Evolutionary conservation across 1,140 invertebrate genomes (phyloP), one percentile per base, ranked within the genome.

Genomic region (Babylonia areolata): DNA sequence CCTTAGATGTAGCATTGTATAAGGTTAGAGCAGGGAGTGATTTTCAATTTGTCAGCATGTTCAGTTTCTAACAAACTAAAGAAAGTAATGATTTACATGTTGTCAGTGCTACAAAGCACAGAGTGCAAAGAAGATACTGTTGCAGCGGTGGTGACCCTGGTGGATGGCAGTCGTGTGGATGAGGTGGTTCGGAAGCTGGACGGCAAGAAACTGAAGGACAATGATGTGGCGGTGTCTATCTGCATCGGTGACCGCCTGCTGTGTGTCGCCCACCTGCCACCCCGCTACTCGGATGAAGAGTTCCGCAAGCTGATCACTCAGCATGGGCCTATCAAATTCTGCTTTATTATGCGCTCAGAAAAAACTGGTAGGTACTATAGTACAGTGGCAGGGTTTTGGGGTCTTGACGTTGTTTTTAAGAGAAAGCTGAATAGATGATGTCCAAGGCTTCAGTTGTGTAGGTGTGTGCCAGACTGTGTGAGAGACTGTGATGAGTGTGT

Each of bases 271-370:
- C 93, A 95, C 69, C 91, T 96, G n/a, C 95, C 96, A 0, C 85
- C 93, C 0, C 91, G 91, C 58, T 95, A 94, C 88, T 94, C 92
- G 0, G 95, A 96, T 78, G 91, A 94, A 37, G 94, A 95, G 80
- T 95, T 96, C 87, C 88, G 90, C 5, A 90, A 92, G 23, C 91
- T 96, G 9, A 94, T 95, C 5, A 85, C 91, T 2, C 90, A 92
- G 78, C 95, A 95, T 90, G 95, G 95, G 11, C 90, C 94, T 86
- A 92, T 95, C 6, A 93, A 93, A 46, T 94, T 94, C 83, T 94
- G 93, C 86, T 96, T 96, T 90, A 92, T 96, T 12, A 95, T 96
- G 94, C 93, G 95, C 89, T 95, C 94, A 86, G 95, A 95, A 88
- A 93, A 94, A 82, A 95, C 95, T 89, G 95, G 95, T 95, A 88